Evolutionary conservation across 1,140 invertebrate genomes (phyloP), one percentile per base, ranked within the genome.

Genomic region (Mycetomoellerius zeteki): DNA sequence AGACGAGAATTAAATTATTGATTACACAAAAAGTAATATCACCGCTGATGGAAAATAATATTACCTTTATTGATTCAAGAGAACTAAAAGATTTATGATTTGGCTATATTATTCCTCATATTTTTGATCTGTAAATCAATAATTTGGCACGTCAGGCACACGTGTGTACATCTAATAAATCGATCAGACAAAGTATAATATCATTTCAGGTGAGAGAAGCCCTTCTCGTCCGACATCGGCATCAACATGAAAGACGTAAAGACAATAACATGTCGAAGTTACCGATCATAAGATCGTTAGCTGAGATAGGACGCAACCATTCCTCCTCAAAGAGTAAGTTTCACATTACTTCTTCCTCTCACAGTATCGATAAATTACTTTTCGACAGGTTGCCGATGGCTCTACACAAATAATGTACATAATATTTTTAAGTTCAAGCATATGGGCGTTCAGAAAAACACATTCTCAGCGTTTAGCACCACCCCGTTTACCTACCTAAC

Each of bases 231-330:
- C 96, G 98, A 67, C 99, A 99, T 96, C 97, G 98, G 58, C 99
- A 99, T 96, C 99, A 99, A 91, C 98, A 99, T 94, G 98, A 99
- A 93, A 96, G 97, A 91, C 97, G 97, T 89, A 98, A 98, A 92
- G 97, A 98, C 69, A 97, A 96, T 90, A 96, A 96, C 90, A 97
- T 98, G 96, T 98, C 98, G 43, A 96, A 98, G 85, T 96, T 99
- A 77, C 99, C 99, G 8, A 97, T 99, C 73, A 99, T 99, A 89
- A 96, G 99, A 88, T 99, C 99, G 10, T 96, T 99, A 87, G 98
- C 99, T 24, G 99, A 99, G 93, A 99, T 99, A 92, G 99, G 99
- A 89, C 97, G 98, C 89, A 99, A 99, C 95, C 98, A 99, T 95
- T 99, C 99, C 24, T 98, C 99, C 24, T 98, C 98, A 65, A 99